Percentiles rank a stretch among this genome's conserved stretches.
Conservation (phyloP, 2,113 vertebrate genomes). For the Urocolius indicus region DNA sequence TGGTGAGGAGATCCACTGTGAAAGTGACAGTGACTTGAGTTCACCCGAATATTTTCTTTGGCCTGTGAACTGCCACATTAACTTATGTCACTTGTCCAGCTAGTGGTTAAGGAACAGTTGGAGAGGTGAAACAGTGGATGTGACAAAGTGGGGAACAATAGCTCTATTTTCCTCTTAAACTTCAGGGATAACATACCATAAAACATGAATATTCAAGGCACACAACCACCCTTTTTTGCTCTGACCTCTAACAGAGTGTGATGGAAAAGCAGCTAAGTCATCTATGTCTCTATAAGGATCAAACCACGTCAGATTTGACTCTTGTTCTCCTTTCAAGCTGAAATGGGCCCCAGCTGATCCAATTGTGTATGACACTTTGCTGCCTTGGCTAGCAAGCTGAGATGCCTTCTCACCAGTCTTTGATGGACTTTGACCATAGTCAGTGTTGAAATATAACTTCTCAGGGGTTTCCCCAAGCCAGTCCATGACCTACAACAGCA, state of each 20-base stretch:
- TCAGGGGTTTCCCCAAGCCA: neutral
- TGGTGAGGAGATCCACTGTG: neutral
- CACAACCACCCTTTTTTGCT: neutral
- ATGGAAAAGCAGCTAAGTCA: neutral
- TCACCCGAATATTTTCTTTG: neutral
- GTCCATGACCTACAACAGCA: neutral
- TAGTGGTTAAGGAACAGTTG: neutral
- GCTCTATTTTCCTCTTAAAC: neutral
- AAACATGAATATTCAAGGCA: neutral
- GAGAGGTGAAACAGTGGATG: neutral
- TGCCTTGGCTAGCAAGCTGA: neutral
- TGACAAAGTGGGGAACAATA: neutral
- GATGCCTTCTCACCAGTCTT: neutral
- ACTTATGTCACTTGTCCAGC: neutral
- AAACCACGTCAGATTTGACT: neutral
- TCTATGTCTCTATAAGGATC: neutral
- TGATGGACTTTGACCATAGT: neutral
- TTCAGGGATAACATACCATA: neutral
- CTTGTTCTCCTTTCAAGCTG: neutral
- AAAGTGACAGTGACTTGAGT: neutral
- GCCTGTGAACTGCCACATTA: neutral
- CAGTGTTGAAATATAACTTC: neutral
- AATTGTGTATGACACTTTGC: neutral
- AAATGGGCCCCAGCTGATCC: neutral
- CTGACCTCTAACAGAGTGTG: rapidly evolving